Evolutionary conservation across 2,888 invertebrate genomes (phyloP), one percentile per base, ranked within the genome.

Genomic region (Drosophila atripex): DNA sequence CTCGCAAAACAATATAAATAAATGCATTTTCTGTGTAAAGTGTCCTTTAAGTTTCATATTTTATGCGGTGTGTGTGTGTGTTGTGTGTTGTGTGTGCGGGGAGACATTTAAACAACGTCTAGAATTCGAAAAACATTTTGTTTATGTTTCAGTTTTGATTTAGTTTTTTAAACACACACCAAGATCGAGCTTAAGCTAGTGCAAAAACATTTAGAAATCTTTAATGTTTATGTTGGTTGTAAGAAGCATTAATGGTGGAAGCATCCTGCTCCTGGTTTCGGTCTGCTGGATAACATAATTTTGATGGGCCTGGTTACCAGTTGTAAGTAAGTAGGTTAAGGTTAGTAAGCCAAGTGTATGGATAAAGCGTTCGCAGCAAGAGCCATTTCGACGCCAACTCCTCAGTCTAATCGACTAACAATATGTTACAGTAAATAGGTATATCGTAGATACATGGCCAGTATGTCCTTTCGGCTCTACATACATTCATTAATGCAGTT

Each of bases 321-420:
- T 47, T 60, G 47, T 61, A 61, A 1, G 21, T 21, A 3, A 60
- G 30, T 60, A 61, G 61, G 61, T 32, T 5, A 9, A 9, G 11
- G 47, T 52, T 65, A 65, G 51, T 61, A 61, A 61, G 60, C 60
- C 60, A 61, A 61, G 51, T 64, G 30, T 39, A 30, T 53, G 45
- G 45, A 39, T 66, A 39, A 63, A 64, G 68, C 66, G 53, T 46
- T 52, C 30, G 21, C 64, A 51, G 45, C 53, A 46, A 63, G 46
- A 59, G 58, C 46, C 43, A 28, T 39, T 12, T 75, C 52, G 39
- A 64, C 54, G 66, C 73, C 71, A 73, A 55, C 53, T 70, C 21
- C 65, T 86, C 73, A 86, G 86, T 86, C 80, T 75, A 73, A 65
- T 52, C 61, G 86, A 75, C 77, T 77, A 69, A 72, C 56, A 72